A percentile compares a stretch with the other conserved stretches of the same genome.
phyloP scores from a whole-genome alignment of 1,140 invertebrate species.

The Neodiprion pinetum region DNA sequence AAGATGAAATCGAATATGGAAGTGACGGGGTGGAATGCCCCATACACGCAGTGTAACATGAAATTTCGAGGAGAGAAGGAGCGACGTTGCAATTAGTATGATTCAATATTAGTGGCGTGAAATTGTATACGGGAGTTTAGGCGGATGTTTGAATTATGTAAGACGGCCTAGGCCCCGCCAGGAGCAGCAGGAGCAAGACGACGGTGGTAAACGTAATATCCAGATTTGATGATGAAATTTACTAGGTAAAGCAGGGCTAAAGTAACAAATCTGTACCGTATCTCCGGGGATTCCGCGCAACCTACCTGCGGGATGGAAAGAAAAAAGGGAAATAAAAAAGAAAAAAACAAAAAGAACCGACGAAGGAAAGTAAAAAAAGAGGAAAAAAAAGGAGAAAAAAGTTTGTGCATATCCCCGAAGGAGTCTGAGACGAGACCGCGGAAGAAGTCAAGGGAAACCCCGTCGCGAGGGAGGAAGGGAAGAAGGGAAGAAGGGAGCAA shows the following conservation, averaged over 20 bases:
- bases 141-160: too few relatives aligned
- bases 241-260: neutral
- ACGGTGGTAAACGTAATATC: too few relatives aligned
- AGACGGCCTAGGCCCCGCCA: too few relatives aligned
- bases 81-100: too few relatives aligned
- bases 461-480: neutral
- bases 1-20: too few relatives aligned
- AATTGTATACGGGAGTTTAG: too few relatives aligned
- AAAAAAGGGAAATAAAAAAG: slow-evolving; percentile 5
- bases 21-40: too few relatives aligned
- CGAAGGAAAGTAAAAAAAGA: neutral
- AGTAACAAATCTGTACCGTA: neutral
- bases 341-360: slow-evolving; percentile 10
- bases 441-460: slow-evolving; percentile 8
- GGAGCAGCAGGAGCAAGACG: too few relatives aligned
- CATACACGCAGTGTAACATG: too few relatives aligned
- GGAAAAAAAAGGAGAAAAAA: neutral
- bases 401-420: slow-evolving; percentile 7
- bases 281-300: neutral
- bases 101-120: too few relatives aligned
- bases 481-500: slow-evolving; percentile 8
- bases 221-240: neutral
- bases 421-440: slow-evolving; percentile 11
- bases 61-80: too few relatives aligned
- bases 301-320: slow-evolving; percentile 1